Evolutionary conservation across 2,888 invertebrate species (phyloP), one percentile per base, ranked within the genome.

Genomic region (Autographa gamma): DNA sequence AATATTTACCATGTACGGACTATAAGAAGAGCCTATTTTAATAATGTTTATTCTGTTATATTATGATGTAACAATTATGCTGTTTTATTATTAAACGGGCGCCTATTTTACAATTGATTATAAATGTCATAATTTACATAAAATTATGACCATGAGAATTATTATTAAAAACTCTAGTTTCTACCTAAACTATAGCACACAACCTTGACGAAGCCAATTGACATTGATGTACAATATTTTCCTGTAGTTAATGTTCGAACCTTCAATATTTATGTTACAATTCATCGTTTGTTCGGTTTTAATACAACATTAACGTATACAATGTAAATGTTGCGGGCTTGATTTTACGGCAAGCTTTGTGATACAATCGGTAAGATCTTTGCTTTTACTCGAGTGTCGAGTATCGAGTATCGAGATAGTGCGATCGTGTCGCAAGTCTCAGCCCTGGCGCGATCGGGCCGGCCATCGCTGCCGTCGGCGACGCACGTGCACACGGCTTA

Each of bases 401-500:
- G 70, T 76, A 83, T 81, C 75, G 67, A 77, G 75, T 76, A 81
- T 79, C 79, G 69, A 75, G 75, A 75, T 83, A 81, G 81, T 71
- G 79, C 70, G 71, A 73, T 81, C 66, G 76, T 84, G 86, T 86
- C 79, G 84, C 86, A 88, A 56, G 54, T 19, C 54, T 19, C 54
- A 56, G 85, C 87, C 85, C 88, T 88, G 85, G 64, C 67, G 75
- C 73, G 76, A 77, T 73, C 73, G 78, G 76, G 77, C 71, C 67
- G 66, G 69, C 71, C 43, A n/a, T n/a, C 48, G 71, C 68, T 67
- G 89, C 94, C 93, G 86, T 82, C 84, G 93, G 94, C 93, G 80
- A 86, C 90, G 93, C 95, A 95, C 94, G 94, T 94, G 94, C 92
- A 89, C 84, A 78, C 84, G 63, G 71, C 84, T 86, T 92, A 93